A percentile compares a stretch with the other conserved stretches of the same genome.
These are phyloP conservation scores for Copidosoma aretas DNA, from an alignment of 2,888 invertebrate genomes.

Conservation along the genomic window DNA sequence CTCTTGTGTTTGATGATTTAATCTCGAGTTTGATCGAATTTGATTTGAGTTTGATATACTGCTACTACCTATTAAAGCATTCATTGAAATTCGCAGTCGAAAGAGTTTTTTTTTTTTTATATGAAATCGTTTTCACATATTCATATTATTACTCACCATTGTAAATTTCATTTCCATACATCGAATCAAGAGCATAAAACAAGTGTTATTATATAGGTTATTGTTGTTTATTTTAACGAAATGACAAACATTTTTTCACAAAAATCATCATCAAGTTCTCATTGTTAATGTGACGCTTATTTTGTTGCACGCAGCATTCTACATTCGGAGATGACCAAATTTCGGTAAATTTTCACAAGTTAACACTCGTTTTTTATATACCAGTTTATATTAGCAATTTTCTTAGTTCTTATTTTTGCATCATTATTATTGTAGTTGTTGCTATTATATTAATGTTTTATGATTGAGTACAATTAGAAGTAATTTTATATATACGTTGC, in stretches of 20 bases:
- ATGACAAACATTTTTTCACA: conserved; percentile 14
- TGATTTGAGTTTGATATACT: too few species aligned
- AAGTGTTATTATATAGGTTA: too few species aligned
- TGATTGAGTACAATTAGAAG: background rate
- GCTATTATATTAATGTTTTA: background rate
- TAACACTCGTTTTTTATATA: conserved; percentile 18
- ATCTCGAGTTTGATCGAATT: too few species aligned
- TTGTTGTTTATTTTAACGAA: background rate
- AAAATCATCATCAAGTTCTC: conserved; percentile 13
- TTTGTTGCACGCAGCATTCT: conserved; percentile 51
- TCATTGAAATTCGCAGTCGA: too few species aligned
- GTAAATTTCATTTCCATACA: too few species aligned
- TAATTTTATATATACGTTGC: background rate
- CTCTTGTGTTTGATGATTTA: too few species aligned
- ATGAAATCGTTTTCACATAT: too few species aligned
- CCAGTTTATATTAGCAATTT: background rate
- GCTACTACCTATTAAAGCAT: too few species aligned
- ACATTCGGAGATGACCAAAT: conserved; percentile 51
- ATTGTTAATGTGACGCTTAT: conserved; percentile 37
- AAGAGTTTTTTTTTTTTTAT: too few species aligned
- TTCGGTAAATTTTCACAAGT: conserved; percentile 49
- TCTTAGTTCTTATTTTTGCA: background rate
- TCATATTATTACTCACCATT: too few species aligned
- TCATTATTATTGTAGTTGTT: background rate
- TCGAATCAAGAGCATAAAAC: too few species aligned